Conservation (phyloP, 2,888 invertebrate species). For the Acanthoscelides obtectus region DNA sequence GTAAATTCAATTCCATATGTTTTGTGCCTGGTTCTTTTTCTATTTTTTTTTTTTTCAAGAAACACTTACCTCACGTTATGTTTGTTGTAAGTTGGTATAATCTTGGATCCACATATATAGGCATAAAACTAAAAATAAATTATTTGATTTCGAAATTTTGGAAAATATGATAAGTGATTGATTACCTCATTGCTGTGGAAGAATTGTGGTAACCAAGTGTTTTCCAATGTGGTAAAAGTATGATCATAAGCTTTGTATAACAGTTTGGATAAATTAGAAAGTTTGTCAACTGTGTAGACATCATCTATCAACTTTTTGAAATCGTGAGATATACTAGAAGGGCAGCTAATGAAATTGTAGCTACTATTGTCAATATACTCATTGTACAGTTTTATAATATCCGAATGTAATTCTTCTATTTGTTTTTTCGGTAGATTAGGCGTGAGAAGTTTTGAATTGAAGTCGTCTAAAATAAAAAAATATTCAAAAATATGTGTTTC, state of each 20-base stretch:
- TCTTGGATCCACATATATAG: conserved; percentile 63
- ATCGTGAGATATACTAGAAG: conserved; percentile 53
- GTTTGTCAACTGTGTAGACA: conserved; percentile 59
- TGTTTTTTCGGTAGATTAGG: conserved; percentile 66
- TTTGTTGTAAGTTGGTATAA: conserved; percentile 56
- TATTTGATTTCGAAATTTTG: not conserved
- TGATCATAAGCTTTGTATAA: conserved; percentile 77
- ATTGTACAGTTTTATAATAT: conserved; percentile 64
- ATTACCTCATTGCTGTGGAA: conserved; percentile 78
- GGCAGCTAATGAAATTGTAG: conserved; percentile 58
- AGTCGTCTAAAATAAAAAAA: conserved; percentile 59
- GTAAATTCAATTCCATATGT: too few relatives aligned
- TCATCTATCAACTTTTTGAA: conserved; percentile 55
- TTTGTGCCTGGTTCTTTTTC: too few relatives aligned
- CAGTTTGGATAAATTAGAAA: conserved; percentile 67
- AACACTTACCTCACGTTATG: conserved; percentile 53
- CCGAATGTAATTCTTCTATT: conserved; percentile 57
- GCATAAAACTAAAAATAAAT: conserved; percentile 61
- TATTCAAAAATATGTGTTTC: too few relatives aligned
- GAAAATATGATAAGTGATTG: not conserved
- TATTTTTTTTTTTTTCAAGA: too few relatives aligned
- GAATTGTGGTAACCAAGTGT: conserved; percentile 70
- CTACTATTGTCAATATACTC: conserved; percentile 61
- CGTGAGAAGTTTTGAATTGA: conserved; percentile 72
- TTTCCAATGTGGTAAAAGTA: conserved; percentile 68